Evolutionary conservation across 2,888 invertebrate genomes (phyloP), one percentile per base, ranked within the genome.

Genomic region (Drosophila algonquin): DNA sequence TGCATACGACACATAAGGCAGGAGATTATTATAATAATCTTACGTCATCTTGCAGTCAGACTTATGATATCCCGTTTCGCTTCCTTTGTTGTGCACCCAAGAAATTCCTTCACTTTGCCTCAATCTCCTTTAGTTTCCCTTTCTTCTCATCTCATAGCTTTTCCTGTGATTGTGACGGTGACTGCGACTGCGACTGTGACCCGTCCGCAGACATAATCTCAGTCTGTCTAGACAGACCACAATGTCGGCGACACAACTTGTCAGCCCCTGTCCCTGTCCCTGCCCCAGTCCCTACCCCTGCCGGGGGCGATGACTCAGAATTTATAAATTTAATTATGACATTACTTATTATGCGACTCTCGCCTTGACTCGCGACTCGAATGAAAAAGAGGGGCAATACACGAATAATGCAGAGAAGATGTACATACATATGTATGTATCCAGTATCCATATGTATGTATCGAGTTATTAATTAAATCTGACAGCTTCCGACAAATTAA

Each of bases 401-500:
- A 14, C 14, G 40, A 40, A 14, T 7, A 14, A 40, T 2, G 14
- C 0, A 2, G 14, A 12, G 35, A 35, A 35, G 35, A 35, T 5
- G 40, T 40, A 40, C 12, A 12, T 40, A 40, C 12, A 12, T 54
- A 56, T 24, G 59, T 52, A n/a, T 46, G 12, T 46, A 58, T 24
- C 21, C 21, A 21, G 24, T 35, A 51, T 32, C 32, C 32, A 32
- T 21, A 3, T 21, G 70, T 46, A 46, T 64, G 53, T 53, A 63
- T 48, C 65, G 69, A 73, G 73, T 75, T 87, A 76, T 84, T 84
- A 81, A 85, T 87, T 71, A 78, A 54, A 78, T 57, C 72, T 77
- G 85, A 86, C 87, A 86, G 87, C 72, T 72, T 68, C 70, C 89
- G 85, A 85, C 85, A 87, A 85, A 89, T 85, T 85, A 85, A 84